Evolutionary conservation across 1,140 invertebrate species (phyloP), one percentile per base, ranked within the genome.

Genomic region (Bradysia coprophila): DNA sequence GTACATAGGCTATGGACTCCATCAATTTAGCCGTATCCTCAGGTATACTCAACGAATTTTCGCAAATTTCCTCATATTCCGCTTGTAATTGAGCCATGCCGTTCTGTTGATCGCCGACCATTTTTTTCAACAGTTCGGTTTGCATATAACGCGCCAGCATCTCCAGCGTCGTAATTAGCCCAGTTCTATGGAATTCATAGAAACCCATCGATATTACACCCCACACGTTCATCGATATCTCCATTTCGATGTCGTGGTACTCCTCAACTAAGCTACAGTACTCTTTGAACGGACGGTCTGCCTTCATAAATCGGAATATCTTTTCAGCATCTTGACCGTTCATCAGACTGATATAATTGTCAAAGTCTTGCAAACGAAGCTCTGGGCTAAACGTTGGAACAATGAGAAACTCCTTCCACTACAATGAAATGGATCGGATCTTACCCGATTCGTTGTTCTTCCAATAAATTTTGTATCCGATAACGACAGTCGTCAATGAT

Each of bases 21-120:
- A 94, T 89, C 38, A 94, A 58, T 48, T 89, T 77, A 0, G 76
- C 75, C 0, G 90, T 95, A 55, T 88, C 81, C 4, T 69, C 67
- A 0, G 91, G 90, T 1, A 76, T 71, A 11, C 73, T 81, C 23
- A 93, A 57, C 1, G 86, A 74, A 47, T 76, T 79, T 48, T 81
- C 77, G 1, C 82, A 69, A 48, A 94, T 91, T 20, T 63, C 55
- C 51, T 87, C 74, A 65, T 92, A 94, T 49, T 90, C 83, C 43
- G 85, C 80, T 42, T 77, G 81, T 38, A 92, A 70, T 33, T 87
- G 91, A 43, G 46, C 66, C 57, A 65, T 53, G 44, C 54, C 73
- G 21, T 67, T 62, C 52, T 89, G 86, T 61, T 93, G 89, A 57
- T 87, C 78, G 15, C 69, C 57, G 6, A 78, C 73, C 74, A 93